Evolutionary conservation across 2,888 invertebrate species (phyloP).

Genomic region (Agrypnus murinus): DNA sequence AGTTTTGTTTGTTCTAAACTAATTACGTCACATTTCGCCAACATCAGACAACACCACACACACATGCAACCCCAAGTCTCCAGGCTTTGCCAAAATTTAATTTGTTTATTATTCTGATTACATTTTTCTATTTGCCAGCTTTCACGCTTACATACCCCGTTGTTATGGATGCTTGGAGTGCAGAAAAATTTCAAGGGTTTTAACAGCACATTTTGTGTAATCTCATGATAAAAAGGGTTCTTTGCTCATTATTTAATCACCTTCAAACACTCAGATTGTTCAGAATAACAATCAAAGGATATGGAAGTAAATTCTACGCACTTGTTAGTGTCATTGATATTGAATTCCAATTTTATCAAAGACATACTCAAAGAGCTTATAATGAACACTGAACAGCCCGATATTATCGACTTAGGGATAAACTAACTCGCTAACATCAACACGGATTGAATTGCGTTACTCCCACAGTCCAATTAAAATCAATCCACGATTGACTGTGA

Average conservation of each 20-base stretch:
- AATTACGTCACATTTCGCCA: conserved; percentile 65
- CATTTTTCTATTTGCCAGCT: conserved; percentile 46
- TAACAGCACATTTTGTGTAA: too few species aligned
- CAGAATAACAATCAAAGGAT: neutral
- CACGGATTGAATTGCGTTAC: conserved; percentile 29
- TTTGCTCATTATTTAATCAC: too few species aligned
- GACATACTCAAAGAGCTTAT: neutral
- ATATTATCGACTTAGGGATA: conserved; percentile 22
- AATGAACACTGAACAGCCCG: conserved; percentile 25
- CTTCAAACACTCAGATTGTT: neutral
- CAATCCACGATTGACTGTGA: conserved; percentile 22
- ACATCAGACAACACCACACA: conserved; percentile 48
- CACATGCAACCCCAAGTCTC: conserved; percentile 39
- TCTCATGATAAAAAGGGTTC: too few species aligned
- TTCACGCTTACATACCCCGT: conserved; percentile 29
- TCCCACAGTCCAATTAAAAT: conserved; percentile 27
- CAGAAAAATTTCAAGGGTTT: conserved; percentile 18
- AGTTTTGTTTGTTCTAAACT: conserved; percentile 69
- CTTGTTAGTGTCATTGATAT: too few species aligned
- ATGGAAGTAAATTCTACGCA: neutral
- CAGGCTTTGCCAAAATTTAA: conserved; percentile 35
- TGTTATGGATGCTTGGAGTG: conserved; percentile 13
- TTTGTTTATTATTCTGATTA: conserved; percentile 51
- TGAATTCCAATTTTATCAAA: neutral
- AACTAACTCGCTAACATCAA: conserved; percentile 30